These are phyloP conservation scores for Nycticryphes semicollaris DNA, from an alignment of 2,113 vertebrate genomes.

Conservation along the genomic window DNA sequence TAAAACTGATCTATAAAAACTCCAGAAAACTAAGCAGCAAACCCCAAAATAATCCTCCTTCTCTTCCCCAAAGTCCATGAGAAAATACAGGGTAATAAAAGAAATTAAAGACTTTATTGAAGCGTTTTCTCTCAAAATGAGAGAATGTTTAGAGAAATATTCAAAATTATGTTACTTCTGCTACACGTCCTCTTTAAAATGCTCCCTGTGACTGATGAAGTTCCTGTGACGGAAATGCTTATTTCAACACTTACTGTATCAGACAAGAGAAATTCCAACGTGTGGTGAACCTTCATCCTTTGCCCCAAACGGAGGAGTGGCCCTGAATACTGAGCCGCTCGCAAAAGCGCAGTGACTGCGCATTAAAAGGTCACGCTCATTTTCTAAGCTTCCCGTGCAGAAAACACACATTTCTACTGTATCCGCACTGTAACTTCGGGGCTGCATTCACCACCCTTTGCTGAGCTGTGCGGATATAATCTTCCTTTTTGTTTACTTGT, in stretches of 20 bases:
- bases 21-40: not conserved
- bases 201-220: not conserved
- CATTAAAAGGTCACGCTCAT: constrained; percentile 23
- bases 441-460: not conserved
- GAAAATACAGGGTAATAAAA: not conserved
- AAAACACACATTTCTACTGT: not conserved
- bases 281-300: not conserved
- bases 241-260: not conserved
- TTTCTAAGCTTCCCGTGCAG: constrained; percentile 14
- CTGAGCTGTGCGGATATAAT: constrained; percentile 27
- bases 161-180: constrained; percentile 21
- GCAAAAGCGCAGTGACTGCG: not conserved
- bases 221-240: constrained; percentile 11
- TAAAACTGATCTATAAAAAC: not conserved
- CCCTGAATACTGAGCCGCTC: not conserved
- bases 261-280: not conserved
- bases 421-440: not conserved
- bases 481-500: constrained; percentile 61
- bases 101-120: not conserved
- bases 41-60: not conserved
- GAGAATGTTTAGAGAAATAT: not conserved
- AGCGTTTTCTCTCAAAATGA: not conserved
- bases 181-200: not conserved
- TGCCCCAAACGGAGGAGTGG: not conserved
- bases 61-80: not conserved